These are phyloP conservation scores for Muscicapa comitata DNA, from an alignment of 2,797 vertebrate genomes.

Conservation along the genomic window DNA sequence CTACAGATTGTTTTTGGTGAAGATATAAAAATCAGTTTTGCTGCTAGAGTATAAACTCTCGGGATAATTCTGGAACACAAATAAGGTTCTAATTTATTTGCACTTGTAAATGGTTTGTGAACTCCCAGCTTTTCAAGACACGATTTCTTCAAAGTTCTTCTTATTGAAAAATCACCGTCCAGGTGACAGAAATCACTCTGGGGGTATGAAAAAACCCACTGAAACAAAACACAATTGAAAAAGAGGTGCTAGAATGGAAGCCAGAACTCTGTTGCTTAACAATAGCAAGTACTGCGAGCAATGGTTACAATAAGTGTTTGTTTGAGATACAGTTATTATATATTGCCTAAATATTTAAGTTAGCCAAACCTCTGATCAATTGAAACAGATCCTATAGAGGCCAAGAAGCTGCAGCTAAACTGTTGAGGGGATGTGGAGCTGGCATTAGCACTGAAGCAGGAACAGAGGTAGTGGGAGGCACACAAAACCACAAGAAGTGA, in stretches of 20 bases:
- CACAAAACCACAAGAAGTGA: slow-evolving; percentile 60
- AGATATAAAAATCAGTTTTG: neutral
- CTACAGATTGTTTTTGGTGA: neutral
- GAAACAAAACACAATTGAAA: neutral
- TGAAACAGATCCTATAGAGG: neutral
- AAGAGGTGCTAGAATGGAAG: neutral
- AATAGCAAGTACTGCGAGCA: neutral
- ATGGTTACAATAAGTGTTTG: slow-evolving; percentile 24
- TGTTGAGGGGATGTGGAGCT: neutral
- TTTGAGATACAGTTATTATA: slow-evolving; percentile 53
- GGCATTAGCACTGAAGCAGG: slow-evolving; percentile 1
- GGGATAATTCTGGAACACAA: neutral
- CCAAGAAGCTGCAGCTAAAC: slow-evolving; percentile 22
- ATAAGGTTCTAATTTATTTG: neutral
- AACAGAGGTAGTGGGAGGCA: slow-evolving; percentile 45
- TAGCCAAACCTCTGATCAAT: slow-evolving; percentile 35
- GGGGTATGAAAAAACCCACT: neutral
- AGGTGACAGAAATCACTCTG: neutral
- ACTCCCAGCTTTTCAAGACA: neutral
- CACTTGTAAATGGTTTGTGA: neutral
- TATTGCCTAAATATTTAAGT: slow-evolving; percentile 58
- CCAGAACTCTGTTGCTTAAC: neutral
- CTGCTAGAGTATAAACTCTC: neutral
- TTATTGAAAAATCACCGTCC: neutral
- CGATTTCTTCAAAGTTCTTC: neutral